Conservation (phyloP, 1,140 invertebrate genomes). For the Luehdorfia chinensis region DNA sequence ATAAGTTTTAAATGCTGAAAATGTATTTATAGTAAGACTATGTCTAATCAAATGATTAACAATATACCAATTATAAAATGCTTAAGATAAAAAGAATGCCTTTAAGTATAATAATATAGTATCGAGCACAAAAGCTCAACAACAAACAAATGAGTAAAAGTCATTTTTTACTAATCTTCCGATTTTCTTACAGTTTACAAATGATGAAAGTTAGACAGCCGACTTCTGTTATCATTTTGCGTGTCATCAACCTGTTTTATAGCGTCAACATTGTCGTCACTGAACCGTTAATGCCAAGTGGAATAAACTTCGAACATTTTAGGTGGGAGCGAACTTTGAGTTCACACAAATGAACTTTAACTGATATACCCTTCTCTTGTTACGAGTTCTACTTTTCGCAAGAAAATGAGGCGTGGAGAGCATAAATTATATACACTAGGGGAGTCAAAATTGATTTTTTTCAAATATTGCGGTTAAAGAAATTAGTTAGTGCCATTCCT, state of each 20-base stretch:
- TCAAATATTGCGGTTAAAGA: too few relatives aligned
- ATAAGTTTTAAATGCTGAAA: too few relatives aligned
- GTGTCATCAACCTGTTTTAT: conserved; percentile 19
- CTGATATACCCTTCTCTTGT: conserved; percentile 14
- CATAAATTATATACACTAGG: not conserved
- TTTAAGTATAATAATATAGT: too few relatives aligned
- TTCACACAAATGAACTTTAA: conserved; percentile 18
- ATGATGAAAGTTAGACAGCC: conserved; percentile 30
- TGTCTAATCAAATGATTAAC: too few relatives aligned
- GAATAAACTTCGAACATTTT: conserved; percentile 26
- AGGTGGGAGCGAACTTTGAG: conserved; percentile 23
- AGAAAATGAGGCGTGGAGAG: conserved; percentile 8
- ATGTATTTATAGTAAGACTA: too few relatives aligned
- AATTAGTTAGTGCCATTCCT: too few relatives aligned
- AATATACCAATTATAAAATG: too few relatives aligned
- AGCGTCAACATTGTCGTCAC: conserved; percentile 21
- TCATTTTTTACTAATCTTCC: too few relatives aligned
- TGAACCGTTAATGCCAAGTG: conserved; percentile 24
- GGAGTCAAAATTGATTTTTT: not conserved
- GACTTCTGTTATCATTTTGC: conserved; percentile 19
- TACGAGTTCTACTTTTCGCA: conserved; percentile 10
- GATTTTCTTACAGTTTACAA: conserved; percentile 9
- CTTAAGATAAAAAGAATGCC: too few relatives aligned
- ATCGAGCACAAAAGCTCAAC: too few relatives aligned
- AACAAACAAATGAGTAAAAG: too few relatives aligned